phyloP scores from a whole-genome alignment of 2,888 invertebrate species.

The Drosophila percnosoma region DNA sequence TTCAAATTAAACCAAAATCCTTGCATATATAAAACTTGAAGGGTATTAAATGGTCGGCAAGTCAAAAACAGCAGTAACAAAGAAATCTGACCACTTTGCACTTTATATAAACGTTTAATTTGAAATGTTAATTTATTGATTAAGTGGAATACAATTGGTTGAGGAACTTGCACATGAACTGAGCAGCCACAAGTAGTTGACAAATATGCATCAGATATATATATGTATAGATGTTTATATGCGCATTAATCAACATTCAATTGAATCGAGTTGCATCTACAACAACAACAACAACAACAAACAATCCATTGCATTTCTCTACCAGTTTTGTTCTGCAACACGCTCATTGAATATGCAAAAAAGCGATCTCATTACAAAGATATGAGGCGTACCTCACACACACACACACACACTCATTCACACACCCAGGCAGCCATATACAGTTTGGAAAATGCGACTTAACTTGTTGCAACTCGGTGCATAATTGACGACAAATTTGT shows the following conservation, averaged over 20 bases:
- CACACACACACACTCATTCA: background rate
- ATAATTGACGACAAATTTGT: slow-evolving; percentile 6
- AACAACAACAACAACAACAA: background rate
- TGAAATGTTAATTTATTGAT: slow-evolving; percentile 18
- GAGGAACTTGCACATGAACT: slow-evolving; percentile 16
- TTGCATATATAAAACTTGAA: background rate
- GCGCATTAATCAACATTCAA: slow-evolving; percentile 34
- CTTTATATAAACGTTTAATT: background rate
- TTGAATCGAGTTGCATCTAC: slow-evolving; percentile 16
- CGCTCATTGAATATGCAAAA: slow-evolving; percentile 32
- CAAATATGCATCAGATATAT: too few relatives aligned
- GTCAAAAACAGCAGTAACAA: background rate
- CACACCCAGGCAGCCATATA: background rate
- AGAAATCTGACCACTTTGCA: background rate
- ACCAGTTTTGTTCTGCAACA: slow-evolving; percentile 15
- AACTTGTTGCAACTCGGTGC: background rate
- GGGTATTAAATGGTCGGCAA: background rate
- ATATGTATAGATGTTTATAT: background rate
- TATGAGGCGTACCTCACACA: slow-evolving; percentile 1
- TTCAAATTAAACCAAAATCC: background rate
- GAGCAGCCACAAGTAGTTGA: background rate
- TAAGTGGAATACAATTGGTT: slow-evolving; percentile 14
- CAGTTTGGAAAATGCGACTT: slow-evolving; percentile 38
- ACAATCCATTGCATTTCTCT: slow-evolving; percentile 12
- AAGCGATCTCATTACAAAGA: slow-evolving; percentile 15